Conservation (phyloP, 2,113 vertebrate species). For the Sylvia atricapilla region DNA sequence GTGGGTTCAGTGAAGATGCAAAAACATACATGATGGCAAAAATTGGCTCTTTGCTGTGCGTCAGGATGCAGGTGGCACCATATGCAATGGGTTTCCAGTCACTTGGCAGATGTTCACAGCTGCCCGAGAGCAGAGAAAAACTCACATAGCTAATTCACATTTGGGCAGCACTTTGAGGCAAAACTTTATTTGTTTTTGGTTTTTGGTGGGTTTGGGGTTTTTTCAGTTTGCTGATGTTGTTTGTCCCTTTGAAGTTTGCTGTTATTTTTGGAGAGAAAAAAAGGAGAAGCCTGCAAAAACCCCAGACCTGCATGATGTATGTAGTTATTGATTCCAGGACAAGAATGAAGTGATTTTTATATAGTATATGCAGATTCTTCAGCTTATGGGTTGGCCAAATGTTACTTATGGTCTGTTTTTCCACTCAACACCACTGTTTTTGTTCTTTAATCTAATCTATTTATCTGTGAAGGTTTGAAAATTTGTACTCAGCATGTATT, state of each 20-base stretch:
- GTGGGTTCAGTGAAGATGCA: neutral
- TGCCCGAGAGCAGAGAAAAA: neutral
- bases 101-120: constrained; percentile 58
- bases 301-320: neutral
- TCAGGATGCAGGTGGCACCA: constrained; percentile 26
- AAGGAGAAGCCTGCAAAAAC: fast-evolving
- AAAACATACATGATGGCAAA: neutral
- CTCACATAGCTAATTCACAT: neutral
- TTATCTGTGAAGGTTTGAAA: constrained; percentile 47
- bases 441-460: constrained; percentile 46
- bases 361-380: neutral
- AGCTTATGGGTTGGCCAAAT: neutral
- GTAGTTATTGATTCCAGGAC: neutral
- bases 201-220: neutral
- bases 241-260: neutral
- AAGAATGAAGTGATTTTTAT: neutral
- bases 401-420: constrained; percentile 24
- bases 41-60: neutral
- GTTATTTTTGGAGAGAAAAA: neutral
- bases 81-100: neutral
- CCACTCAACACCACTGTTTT: neutral
- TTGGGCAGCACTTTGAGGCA: neutral
- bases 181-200: neutral
- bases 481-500: constrained; percentile 13
- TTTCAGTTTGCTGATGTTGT: neutral